These are phyloP conservation scores for Xenopus laevis DNA, from an alignment of 2,113 vertebrate genomes.

Conservation along the genomic window DNA sequence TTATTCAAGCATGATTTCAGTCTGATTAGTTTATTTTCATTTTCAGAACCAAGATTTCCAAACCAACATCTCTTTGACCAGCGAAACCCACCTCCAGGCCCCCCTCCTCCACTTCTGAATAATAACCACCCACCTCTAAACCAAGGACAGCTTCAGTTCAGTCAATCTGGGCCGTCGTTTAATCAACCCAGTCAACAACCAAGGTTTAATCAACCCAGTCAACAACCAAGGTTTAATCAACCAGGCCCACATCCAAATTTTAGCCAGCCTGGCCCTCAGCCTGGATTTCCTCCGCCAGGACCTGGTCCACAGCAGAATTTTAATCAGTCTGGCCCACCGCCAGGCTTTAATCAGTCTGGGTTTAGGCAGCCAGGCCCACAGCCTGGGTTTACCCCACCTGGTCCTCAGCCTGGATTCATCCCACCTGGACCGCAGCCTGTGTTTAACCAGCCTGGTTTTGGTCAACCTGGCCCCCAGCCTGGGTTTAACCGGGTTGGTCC, in stretches of 20 bases:
- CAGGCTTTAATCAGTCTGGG: constrained; percentile 17
- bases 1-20: too few species aligned
- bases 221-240: constrained; percentile 27
- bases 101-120: constrained; percentile 71
- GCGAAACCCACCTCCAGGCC: constrained; percentile 73
- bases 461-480: constrained; percentile 25
- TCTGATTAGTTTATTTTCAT: background rate
- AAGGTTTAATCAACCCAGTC: constrained; percentile 18
- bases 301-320: constrained; percentile 20
- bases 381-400: too few species aligned
- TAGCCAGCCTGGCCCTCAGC: constrained; percentile 18
- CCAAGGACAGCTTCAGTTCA: constrained; percentile 77
- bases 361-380: constrained; percentile 16
- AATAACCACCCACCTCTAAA: constrained; percentile 47
- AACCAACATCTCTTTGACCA: constrained; percentile 87
- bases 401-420: background rate
- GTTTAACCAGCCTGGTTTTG: constrained; percentile 20
- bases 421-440: background rate
- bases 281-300: constrained; percentile 26
- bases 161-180: constrained; percentile 75
- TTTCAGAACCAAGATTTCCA: constrained; percentile 82
- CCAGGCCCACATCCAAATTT: constrained; percentile 26
- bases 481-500: constrained; percentile 29
- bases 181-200: constrained; percentile 42
- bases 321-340: constrained; percentile 9